Base-by-base conservation (phyloP, 92 coral and sea anemone genomes). In the Porites divaricata region DNA sequence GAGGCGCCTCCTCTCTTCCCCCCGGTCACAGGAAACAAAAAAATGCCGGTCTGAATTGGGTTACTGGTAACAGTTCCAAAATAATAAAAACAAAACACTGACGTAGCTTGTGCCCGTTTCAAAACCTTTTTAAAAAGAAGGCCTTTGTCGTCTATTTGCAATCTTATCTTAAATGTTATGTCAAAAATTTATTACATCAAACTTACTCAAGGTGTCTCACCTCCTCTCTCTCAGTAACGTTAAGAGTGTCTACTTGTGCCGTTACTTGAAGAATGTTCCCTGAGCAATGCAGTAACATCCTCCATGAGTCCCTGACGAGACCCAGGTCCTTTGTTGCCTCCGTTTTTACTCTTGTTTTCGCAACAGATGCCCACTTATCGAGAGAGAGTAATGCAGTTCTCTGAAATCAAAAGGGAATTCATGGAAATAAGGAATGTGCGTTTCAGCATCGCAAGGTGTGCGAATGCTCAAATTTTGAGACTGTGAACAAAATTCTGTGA, bases 251-350 rank as follows among this genome's bases (percentile, higher is more conserved):
- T 52, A 19, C 25, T 1, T 17, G 51, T 19, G 64, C 52, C 3
- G n/a, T 79, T 16, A 52, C 84, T 15, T 50, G 63, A 53, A 66
- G 74, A 67, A 79, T 79, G 51, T 79, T 79, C 17, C 84, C 84
- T 66, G 75, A 79, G 52, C 84, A 13, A 17, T 67, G 66, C 14
- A 79, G 52, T 10, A 66, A 9, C 51, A 67, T 24, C 62, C 23
- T 9, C 74, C 75, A 79, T 24, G 84, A 59, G n/a, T 79, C 74
- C 14, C n/a, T 79, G 4, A 48, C 63, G 28, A 66, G 75, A 52
- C 52, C 63, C 9, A 48, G 74, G 64, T 79, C 74, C 70, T 79
- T 79, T 41, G 23, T 65, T 1, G 49, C 17, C 16, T 70, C 59
- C 9, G 17, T 3, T 12, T 15, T 57, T 8, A 68, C 35, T 28